Conservation (phyloP, 2,888 invertebrate species). For the Anodontia alba region DNA sequence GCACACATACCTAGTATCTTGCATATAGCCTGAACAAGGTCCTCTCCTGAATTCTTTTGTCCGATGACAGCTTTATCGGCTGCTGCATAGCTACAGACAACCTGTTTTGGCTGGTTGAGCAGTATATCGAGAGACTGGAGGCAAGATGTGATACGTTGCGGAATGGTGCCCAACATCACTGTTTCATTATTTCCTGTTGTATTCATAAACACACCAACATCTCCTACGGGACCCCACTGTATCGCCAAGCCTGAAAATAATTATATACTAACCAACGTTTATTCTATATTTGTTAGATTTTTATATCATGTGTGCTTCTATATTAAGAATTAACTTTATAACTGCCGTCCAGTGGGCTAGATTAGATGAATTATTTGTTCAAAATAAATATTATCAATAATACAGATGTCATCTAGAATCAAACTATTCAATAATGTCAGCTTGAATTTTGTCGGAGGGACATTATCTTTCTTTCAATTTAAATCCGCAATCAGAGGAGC, state of each 20-base stretch:
- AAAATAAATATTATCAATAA: no score
- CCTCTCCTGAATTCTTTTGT: conserved; percentile 84
- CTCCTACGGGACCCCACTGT: not conserved
- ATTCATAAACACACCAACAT: conserved; percentile 94
- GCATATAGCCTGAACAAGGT: conserved; percentile 91
- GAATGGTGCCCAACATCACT: conserved; percentile 97
- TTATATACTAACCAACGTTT: no score
- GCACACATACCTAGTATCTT: conserved; percentile 92
- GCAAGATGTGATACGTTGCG: conserved; percentile 97
- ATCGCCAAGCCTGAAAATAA: conserved; percentile 87
- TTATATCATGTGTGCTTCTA: no score
- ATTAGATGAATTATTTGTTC: no score
- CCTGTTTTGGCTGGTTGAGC: conserved; percentile 50
- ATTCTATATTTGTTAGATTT: no score
- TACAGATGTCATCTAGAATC: no score
- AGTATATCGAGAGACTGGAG: conserved; percentile 93
- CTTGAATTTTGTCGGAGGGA: no score
- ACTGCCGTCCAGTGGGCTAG: no score
- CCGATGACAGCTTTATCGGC: conserved; percentile 86
- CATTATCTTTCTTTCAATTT: no score
- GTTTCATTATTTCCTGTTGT: conserved; percentile 94
- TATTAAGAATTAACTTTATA: no score
- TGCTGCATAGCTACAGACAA: conserved; percentile 89
- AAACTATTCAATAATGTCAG: no score
- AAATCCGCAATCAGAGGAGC: no score